Conservation (phyloP, 2,113 vertebrate species). For the Notothenia coriiceps region DNA sequence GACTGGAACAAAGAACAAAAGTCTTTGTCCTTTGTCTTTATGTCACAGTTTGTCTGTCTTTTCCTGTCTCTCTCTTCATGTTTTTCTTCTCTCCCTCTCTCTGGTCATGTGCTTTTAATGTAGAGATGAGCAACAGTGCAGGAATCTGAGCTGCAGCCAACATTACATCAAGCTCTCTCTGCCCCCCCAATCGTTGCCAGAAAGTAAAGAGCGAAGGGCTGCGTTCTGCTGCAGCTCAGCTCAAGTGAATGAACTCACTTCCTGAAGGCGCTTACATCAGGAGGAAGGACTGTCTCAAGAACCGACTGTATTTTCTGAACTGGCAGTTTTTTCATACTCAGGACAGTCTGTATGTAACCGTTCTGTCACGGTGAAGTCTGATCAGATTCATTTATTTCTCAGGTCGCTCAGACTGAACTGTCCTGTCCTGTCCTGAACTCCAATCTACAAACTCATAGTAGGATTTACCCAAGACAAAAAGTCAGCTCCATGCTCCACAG, state of each 20-base stretch:
- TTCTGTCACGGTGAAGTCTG: too few relatives aligned
- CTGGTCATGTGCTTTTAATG: slow-evolving; percentile 60
- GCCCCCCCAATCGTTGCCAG: neutral
- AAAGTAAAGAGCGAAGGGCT: slow-evolving; percentile 18
- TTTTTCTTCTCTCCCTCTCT: slow-evolving; percentile 6
- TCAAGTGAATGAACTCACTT: slow-evolving; percentile 56
- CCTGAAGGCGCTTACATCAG: slow-evolving; percentile 25
- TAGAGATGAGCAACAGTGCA: slow-evolving; percentile 65
- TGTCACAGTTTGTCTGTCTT: neutral
- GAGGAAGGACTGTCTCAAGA: neutral
- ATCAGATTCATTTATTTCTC: too few relatives aligned
- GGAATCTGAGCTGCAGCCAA: slow-evolving; percentile 59
- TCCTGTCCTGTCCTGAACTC: too few relatives aligned
- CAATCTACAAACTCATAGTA: too few relatives aligned
- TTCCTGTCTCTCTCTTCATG: neutral
- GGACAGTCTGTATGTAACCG: neutral
- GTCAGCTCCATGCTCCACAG: too few relatives aligned
- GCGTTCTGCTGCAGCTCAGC: slow-evolving; percentile 3
- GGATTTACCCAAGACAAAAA: too few relatives aligned
- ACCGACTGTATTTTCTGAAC: neutral
- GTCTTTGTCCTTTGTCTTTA: neutral
- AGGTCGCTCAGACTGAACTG: too few relatives aligned
- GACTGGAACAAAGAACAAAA: neutral
- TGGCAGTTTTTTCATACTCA: neutral
- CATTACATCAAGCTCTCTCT: slow-evolving; percentile 51